Percentiles rank a stretch among this genome's conserved stretches.
Conservation (phyloP, 2,113 vertebrate species). For the Myanophis thanlyinensis region DNA sequence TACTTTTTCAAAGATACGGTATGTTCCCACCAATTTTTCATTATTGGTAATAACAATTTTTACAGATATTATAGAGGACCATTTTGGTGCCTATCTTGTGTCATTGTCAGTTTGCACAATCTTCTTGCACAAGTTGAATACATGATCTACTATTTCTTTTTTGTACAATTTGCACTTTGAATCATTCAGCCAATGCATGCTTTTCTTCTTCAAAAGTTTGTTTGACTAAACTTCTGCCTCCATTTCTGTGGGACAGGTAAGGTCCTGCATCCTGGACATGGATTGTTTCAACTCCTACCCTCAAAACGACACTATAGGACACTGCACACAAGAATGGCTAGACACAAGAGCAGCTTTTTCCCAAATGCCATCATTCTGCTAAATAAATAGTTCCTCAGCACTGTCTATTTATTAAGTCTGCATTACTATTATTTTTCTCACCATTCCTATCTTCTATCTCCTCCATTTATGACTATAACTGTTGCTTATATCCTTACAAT, state of each 20-base stretch:
- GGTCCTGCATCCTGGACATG: too few species aligned
- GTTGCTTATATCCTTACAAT: too few species aligned
- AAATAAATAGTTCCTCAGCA: too few species aligned
- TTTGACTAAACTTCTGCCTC: not conserved
- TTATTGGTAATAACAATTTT: not conserved
- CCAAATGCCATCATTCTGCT: too few species aligned
- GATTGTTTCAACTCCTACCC: too few species aligned
- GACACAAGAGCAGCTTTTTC: too few species aligned
- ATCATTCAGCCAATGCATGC: not conserved
- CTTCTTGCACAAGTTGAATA: not conserved
- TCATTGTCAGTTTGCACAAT: not conserved
- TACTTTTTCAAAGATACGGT: not conserved
- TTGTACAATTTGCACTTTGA: not conserved
- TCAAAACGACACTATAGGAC: too few species aligned
- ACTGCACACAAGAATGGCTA: too few species aligned
- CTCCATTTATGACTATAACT: too few species aligned
- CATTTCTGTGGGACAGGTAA: not conserved
- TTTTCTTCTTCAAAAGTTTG: not conserved
- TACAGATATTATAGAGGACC: not conserved
- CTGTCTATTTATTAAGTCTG: too few species aligned
- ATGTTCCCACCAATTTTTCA: not conserved
- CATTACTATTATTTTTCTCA: too few species aligned
- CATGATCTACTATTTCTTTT: not conserved
- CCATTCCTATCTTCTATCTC: too few species aligned
- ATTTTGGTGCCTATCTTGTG: not conserved